Conservation (phyloP, 2,113 vertebrate genomes). For the Anolis carolinensis region DNA sequence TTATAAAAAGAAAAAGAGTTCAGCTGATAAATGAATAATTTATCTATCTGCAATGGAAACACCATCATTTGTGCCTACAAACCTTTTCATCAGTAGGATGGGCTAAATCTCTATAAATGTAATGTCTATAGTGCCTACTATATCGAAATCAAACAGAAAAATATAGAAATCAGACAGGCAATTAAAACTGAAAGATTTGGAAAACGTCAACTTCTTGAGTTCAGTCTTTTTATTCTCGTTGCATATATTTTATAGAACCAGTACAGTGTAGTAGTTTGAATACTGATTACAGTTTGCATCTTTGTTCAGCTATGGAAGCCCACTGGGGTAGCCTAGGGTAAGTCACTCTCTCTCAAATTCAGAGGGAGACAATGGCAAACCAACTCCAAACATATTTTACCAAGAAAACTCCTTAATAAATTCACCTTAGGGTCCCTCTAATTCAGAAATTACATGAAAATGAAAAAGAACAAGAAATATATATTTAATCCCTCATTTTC, state of each 20-base stretch:
- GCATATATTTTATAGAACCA: too few species aligned
- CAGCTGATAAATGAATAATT: not conserved
- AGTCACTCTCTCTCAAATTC: too few species aligned
- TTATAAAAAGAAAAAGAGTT: not conserved
- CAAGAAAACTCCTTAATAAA: too few species aligned
- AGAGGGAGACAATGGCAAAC: too few species aligned
- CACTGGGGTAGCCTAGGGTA: too few species aligned
- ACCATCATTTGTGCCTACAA: not conserved
- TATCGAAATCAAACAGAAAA: not conserved
- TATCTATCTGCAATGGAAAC: not conserved
- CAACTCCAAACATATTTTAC: too few species aligned
- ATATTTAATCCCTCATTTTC: not conserved
- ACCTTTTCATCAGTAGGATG: not conserved
- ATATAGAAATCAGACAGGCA: not conserved
- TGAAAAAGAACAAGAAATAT: too few species aligned
- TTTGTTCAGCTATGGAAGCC: too few species aligned
- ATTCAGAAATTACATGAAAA: too few species aligned
- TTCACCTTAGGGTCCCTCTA: too few species aligned
- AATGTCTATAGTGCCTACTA: not conserved
- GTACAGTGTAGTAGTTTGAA: too few species aligned
- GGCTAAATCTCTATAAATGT: not conserved
- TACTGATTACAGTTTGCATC: too few species aligned
- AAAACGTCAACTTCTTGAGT: not conserved
- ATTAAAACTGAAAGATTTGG: not conserved
- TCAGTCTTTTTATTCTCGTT: not conserved